Conservation (phyloP, 2,888 invertebrate species). For the Ctena decussata region DNA sequence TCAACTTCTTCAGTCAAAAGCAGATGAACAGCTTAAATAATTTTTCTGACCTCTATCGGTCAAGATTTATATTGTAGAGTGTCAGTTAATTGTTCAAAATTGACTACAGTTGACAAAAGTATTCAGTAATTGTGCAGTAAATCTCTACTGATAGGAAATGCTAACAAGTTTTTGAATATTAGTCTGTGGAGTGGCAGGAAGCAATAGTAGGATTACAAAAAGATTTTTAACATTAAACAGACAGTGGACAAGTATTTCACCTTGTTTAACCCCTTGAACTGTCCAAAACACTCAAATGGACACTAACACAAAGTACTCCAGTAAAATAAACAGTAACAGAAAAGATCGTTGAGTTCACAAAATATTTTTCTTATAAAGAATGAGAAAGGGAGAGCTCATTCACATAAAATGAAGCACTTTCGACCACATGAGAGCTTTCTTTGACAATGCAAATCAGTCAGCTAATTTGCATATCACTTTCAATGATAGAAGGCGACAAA, state of each 20-base stretch:
- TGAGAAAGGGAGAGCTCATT: too few species aligned
- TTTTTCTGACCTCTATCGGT: background rate
- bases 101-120: conserved; percentile 14
- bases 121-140: conserved; percentile 2
- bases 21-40: conserved; percentile 1
- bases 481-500: too few species aligned
- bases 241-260: conserved; percentile 12
- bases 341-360: too few species aligned
- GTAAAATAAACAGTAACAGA: too few species aligned
- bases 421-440: too few species aligned
- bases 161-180: background rate
- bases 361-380: too few species aligned
- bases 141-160: background rate
- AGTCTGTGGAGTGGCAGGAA: background rate
- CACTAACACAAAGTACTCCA: background rate
- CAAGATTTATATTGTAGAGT: conserved; percentile 1
- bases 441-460: too few species aligned
- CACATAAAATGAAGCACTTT: too few species aligned
- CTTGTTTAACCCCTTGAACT: conserved; percentile 10
- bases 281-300: background rate
- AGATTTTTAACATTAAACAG: conserved; percentile 7
- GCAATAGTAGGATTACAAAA: background rate
- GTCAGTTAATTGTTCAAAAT: conserved; percentile 11
- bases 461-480: too few species aligned
- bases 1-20: background rate